Conservation (phyloP, 1,140 invertebrate species). For the Gryllus bimaculatus region DNA sequence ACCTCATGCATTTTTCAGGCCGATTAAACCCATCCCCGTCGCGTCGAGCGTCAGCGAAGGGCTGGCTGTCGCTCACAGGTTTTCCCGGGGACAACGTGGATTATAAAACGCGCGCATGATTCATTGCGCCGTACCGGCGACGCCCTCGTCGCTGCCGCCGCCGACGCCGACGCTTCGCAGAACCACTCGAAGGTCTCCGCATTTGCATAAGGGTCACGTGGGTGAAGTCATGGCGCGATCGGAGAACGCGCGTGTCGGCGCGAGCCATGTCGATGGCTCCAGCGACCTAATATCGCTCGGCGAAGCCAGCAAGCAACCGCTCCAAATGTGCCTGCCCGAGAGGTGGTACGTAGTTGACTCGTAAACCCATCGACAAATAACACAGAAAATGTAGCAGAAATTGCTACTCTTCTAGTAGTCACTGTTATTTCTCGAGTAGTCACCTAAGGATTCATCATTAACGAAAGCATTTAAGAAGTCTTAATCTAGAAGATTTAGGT, state of each 20-base stretch:
- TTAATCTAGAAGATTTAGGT: too few relatives aligned
- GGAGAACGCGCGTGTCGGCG: neutral
- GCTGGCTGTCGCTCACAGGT: neutral
- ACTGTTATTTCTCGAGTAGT: too few relatives aligned
- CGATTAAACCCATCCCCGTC: too few relatives aligned
- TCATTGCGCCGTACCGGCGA: neutral
- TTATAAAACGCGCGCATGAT: neutral
- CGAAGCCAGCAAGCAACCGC: neutral
- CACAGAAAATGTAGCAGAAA: too few relatives aligned
- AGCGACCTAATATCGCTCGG: neutral
- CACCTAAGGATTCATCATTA: too few relatives aligned
- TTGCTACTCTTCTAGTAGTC: too few relatives aligned
- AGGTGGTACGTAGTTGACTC: too few relatives aligned
- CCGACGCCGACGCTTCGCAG: neutral
- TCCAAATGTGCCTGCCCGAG: too few relatives aligned
- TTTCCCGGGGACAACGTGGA: neutral
- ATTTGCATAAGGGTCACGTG: constrained; percentile 3
- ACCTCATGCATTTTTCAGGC: too few relatives aligned
- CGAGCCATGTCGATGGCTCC: neutral
- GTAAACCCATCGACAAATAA: too few relatives aligned
- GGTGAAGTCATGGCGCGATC: neutral
- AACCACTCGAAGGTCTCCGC: neutral
- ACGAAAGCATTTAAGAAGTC: too few relatives aligned
- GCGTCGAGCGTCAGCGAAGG: too few relatives aligned
- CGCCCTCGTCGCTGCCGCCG: neutral